Evolutionary conservation across 2,888 invertebrate species (phyloP), one percentile per base, ranked within the genome.

Genomic region (Cosmia trapezina): DNA sequence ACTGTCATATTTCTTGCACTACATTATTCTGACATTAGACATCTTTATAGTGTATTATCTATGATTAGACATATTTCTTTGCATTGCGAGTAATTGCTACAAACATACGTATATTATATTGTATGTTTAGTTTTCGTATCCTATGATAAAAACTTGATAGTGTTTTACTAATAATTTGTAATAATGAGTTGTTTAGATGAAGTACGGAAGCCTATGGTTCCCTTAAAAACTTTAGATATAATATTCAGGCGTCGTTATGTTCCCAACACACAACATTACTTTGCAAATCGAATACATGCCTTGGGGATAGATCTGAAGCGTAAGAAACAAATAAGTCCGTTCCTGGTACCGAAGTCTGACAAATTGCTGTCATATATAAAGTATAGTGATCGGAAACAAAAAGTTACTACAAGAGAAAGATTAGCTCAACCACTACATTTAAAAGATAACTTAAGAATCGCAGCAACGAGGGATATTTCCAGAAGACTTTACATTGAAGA

Each of bases 401-500:
- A 96, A 83, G 70, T 92, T 33, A 83, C 81, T n/a, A 79, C 88
- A 43, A 89, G 83, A 72, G 87, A 91, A 65, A 91, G 93, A 80
- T 84, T 94, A 73, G 78, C 87, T 33, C 91, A 93, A 78, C 95
- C 95, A 17, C 85, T 96, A 67, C 90, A 91, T 68, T 84, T 92
- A 68, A 96, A 96, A 87, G 96, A 95, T 83, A 96, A 95, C 81
- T 86, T 94, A 72, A 93, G 87, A 79, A 92, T 95, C 70, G 94
- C 95, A n/a, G 93, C 94, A 17, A 93, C 93, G 2, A 92, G 94
- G 83, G 97, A 97, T 86, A 91, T 97, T 81, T 94, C 97, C 47
- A 94, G 96, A 80, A 92, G 97, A 72, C 93, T 97, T 61, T 97
- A 95, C 71, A 94, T 97, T 41, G 93, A 96, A 88, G 96, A 97